Conservation (phyloP, 2,113 vertebrate genomes). For the Oncorhynchus masou region DNA sequence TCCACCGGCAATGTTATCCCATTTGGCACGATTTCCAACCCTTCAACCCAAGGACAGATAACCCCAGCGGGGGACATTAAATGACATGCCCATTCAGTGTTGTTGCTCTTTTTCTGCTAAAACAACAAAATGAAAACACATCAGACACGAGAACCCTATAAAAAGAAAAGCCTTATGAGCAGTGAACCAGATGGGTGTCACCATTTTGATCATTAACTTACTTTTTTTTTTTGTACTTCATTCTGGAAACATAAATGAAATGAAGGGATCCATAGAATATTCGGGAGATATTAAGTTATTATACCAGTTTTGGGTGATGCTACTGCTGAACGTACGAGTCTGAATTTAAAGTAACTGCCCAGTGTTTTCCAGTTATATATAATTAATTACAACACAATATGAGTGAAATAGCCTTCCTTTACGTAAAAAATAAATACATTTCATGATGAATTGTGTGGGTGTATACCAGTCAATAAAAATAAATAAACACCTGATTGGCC, state of each 20-base stretch:
- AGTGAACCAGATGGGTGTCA: constrained; percentile 11
- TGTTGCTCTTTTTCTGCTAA: constrained; percentile 60
- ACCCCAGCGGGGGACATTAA: constrained; percentile 99
- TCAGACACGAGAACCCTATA: not conserved
- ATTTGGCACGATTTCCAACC: constrained; percentile 99
- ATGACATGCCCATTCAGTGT: constrained; percentile 98
- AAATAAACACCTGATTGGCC: too few relatives aligned
- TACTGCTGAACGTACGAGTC: not conserved
- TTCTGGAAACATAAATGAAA: too few relatives aligned
- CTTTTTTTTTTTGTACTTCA: not conserved
- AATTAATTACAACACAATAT: too few relatives aligned
- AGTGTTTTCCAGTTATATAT: too few relatives aligned
- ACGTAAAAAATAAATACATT: too few relatives aligned
- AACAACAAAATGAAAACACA: constrained; percentile 2
- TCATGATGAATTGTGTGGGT: too few relatives aligned
- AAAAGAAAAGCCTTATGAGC: not conserved
- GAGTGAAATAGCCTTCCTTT: too few relatives aligned
- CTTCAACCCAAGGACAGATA: constrained; percentile 99
- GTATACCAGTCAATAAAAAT: too few relatives aligned
- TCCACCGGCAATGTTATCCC: constrained; percentile 99
- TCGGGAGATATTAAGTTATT: not conserved
- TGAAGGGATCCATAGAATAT: too few relatives aligned
- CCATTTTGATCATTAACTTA: not conserved
- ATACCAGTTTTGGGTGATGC: not conserved
- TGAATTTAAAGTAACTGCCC: not conserved